A percentile compares a stretch with the other conserved stretches of the same genome.
Conservation (phyloP, 2,113 vertebrate genomes). For the Centropus bengalensis region DNA sequence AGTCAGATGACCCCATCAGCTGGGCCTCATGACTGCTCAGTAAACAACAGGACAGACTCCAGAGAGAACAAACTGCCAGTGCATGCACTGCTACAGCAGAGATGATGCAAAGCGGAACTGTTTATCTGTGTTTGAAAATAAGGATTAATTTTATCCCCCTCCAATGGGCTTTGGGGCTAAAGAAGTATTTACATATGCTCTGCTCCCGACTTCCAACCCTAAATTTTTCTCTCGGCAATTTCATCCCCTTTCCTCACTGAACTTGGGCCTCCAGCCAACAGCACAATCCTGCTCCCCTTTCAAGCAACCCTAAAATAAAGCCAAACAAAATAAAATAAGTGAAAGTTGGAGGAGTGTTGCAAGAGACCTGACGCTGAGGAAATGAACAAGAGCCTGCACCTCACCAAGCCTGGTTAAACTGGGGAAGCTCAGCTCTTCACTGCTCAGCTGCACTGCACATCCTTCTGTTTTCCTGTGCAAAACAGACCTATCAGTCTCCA, state of each 20-base stretch:
- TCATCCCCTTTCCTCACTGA: background rate
- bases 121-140: background rate
- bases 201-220: background rate
- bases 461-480: background rate
- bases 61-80: background rate
- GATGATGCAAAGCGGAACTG: background rate
- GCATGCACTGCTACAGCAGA: background rate
- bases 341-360: background rate
- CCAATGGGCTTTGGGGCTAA: background rate
- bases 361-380: background rate
- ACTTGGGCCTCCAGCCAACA: conserved; percentile 7
- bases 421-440: conserved; percentile 21
- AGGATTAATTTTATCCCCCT: background rate
- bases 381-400: background rate
- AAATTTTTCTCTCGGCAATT: background rate
- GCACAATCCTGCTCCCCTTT: background rate
- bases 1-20: background rate
- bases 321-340: conserved; percentile 10
- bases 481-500: background rate
- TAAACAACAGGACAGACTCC: background rate
- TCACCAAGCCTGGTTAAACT: background rate
- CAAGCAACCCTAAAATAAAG: conserved; percentile 14
- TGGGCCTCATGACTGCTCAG: background rate
- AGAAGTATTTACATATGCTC: background rate
- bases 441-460: background rate